Conservation (phyloP, 2,797 vertebrate genomes). For the Chelmon rostratus region DNA sequence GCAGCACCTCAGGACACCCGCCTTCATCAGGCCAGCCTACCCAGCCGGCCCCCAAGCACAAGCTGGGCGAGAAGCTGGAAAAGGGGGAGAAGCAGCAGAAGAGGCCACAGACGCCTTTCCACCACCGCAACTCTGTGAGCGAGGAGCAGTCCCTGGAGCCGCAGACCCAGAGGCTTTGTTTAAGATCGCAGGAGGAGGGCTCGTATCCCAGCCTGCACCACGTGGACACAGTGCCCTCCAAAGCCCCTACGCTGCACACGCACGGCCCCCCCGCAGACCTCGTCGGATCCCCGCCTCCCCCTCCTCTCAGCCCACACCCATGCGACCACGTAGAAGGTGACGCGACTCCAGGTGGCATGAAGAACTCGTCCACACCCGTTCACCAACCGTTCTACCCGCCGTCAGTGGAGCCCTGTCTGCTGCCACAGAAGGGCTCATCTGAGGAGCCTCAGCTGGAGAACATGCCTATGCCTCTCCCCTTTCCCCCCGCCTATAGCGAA, state of each 20-base stretch:
- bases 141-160: conserved; percentile 94
- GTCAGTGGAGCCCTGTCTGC: conserved; percentile 92
- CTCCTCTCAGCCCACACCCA: conserved; percentile 97
- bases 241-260: conserved; percentile 91
- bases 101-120: conserved; percentile 96
- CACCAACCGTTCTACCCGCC: conserved; percentile 97
- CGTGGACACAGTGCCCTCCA: conserved; percentile 87
- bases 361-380: conserved; percentile 94
- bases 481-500: conserved; percentile 88
- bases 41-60: conserved; percentile 95
- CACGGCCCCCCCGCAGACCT: conserved; percentile 89
- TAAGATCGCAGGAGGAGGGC: conserved; percentile 90
- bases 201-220: conserved; percentile 93
- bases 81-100: conserved; percentile 98
- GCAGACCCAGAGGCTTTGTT: conserved; percentile 92
- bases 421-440: conserved; percentile 90
- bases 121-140: conserved; percentile 93
- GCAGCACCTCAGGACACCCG: conserved; percentile 92
- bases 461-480: conserved; percentile 88
- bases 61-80: conserved; percentile 95
- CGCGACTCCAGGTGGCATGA: conserved; percentile 84
- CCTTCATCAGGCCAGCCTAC: conserved; percentile 90
- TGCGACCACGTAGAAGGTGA: conserved; percentile 92
- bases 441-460: conserved; percentile 91
- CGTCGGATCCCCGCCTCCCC: conserved; percentile 93